These are phyloP conservation scores for Pantherophis guttatus DNA, from an alignment of 2,113 vertebrate species.

Conservation along the genomic window DNA sequence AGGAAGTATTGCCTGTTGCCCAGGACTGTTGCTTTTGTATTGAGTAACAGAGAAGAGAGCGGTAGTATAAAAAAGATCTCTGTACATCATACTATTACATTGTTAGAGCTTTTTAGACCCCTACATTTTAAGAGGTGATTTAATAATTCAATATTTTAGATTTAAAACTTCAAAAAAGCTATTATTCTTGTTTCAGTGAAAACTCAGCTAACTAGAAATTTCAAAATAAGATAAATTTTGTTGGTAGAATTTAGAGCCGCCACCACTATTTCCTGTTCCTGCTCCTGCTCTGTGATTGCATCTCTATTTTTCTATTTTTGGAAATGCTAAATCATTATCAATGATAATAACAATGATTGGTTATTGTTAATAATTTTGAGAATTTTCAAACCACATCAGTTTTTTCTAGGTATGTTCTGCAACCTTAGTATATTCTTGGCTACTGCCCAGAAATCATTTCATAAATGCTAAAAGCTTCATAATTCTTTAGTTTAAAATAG, in stretches of 20 bases:
- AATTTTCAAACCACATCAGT: neutral
- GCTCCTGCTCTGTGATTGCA: neutral
- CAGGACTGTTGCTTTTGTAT: too few species aligned
- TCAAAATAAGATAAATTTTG: neutral
- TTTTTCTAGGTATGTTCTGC: neutral
- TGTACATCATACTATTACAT: neutral
- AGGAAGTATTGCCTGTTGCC: neutral
- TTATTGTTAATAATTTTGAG: neutral
- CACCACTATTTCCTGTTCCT: neutral
- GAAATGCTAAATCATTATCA: neutral
- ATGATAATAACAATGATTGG: neutral
- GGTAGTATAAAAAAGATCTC: neutral
- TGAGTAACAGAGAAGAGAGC: neutral
- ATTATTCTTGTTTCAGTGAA: neutral
- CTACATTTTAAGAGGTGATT: neutral
- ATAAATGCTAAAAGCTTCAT: slow-evolving; percentile 17
- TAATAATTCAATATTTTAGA: neutral
- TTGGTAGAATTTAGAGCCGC: neutral
- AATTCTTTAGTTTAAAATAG: slow-evolving; percentile 26
- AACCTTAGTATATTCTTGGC: slow-evolving; percentile 4
- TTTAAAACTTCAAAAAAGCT: neutral
- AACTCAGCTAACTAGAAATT: neutral
- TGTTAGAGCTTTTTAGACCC: neutral
- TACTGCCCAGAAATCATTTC: slow-evolving; percentile 5
- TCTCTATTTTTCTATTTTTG: neutral